Evolutionary conservation across 2,113 vertebrate species (phyloP).

Genomic region (Nerophis ophidion): DNA sequence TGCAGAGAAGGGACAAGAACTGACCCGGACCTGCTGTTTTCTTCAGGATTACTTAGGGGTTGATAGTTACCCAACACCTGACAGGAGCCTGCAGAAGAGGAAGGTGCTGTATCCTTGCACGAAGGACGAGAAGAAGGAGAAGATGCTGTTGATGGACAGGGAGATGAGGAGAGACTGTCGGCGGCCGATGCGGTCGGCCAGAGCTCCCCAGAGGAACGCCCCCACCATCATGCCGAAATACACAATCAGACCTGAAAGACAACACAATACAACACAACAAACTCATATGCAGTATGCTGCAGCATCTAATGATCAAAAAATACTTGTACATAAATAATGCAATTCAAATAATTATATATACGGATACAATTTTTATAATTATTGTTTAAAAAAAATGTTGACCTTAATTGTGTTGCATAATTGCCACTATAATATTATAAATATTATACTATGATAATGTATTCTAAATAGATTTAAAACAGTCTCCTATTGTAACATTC

Average conservation of each 20-base stretch:
- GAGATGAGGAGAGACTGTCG: constrained; percentile 93
- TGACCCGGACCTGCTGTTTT: too few relatives aligned
- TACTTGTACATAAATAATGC: too few relatives aligned
- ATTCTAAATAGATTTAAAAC: too few relatives aligned
- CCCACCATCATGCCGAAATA: constrained; percentile 98
- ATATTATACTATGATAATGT: too few relatives aligned
- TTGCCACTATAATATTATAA: too few relatives aligned
- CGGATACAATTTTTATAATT: too few relatives aligned
- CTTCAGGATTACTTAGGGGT: background rate
- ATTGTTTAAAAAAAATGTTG: too few relatives aligned
- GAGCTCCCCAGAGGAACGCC: constrained; percentile 92
- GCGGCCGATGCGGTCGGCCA: constrained; percentile 91
- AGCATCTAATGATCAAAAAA: too few relatives aligned
- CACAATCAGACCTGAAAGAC: constrained; percentile 81
- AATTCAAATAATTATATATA: too few relatives aligned
- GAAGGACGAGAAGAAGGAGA: constrained; percentile 98
- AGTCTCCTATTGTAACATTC: too few relatives aligned
- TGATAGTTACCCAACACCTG: constrained; percentile 84
- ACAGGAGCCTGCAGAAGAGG: constrained; percentile 93
- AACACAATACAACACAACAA: constrained; percentile 1
- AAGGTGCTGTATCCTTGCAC: constrained; percentile 97
- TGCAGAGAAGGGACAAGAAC: constrained; percentile 47
- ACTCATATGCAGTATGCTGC: background rate
- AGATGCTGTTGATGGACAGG: constrained; percentile 96
- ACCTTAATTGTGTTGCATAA: too few relatives aligned